Base-by-base conservation (phyloP, 1,140 invertebrate species). In the Spodoptera frugiperda region DNA sequence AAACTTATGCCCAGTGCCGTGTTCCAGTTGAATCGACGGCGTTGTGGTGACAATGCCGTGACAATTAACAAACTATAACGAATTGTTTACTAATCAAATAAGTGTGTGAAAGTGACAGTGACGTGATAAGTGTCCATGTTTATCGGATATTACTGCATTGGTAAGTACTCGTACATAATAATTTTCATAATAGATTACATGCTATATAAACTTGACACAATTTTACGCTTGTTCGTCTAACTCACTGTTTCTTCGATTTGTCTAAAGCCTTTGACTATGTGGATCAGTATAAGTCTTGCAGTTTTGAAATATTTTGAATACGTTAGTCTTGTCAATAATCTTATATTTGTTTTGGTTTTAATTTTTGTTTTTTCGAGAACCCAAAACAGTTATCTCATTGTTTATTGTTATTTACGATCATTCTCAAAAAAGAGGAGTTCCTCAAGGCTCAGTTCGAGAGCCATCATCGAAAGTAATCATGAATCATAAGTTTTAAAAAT, bases 1-100 rank as follows among this genome's bases (percentile, higher is more conserved):
- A 75, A 87, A 84, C 83, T 86, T 84, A 82, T 84, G 82, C 53
- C 71, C 83, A 87, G 86, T 84, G 83, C 74, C 78, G 79, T 77
- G 57, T 25, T 25, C 44, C 39, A 12, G 33, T 65, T 19, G 61
- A 48, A 61, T 15, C 57, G 78, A 63, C 54, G 48, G 65, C 48
- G 71, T 30, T 59, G 61, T 63, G 17, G 63, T 68, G 78, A 76
- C 67, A 71, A 74, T 79, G 78, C 65, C 70, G 76, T 76, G 70
- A 73, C 30, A 25, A 73, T 73, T 57, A 46, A 78, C 73, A 76
- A 72, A 65, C 71, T 72, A 39, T 48, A 76, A 73, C 39, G 54
- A 49, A 63, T 46, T 54, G 46, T 46, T 51, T 65, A 65, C 67
- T 65, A 72, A 72, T 72, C 44, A 59, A 61, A 61, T 55, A 44